Conservation (phyloP, 2,888 invertebrate species). For the Tipula lateralis region DNA sequence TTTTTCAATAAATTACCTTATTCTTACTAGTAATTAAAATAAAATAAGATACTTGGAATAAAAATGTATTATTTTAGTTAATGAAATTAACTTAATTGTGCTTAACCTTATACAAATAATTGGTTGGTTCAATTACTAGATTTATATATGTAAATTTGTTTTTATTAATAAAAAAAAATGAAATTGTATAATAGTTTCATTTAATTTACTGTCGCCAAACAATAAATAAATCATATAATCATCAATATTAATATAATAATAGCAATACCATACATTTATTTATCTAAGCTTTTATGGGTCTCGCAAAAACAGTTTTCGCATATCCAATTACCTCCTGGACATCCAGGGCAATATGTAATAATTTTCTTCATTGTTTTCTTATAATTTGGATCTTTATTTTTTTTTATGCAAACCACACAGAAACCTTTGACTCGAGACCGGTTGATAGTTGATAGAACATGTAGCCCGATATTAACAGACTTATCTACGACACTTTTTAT, state of each 20-base stretch:
- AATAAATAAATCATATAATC: too few species aligned
- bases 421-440: slow-evolving; percentile 44
- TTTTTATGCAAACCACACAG: slow-evolving; percentile 46
- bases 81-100: not conserved
- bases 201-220: not conserved
- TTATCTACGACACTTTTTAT: not conserved
- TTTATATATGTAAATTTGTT: too few species aligned
- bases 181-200: not conserved
- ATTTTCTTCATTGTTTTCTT: slow-evolving; percentile 40
- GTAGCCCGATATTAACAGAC: not conserved
- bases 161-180: not conserved
- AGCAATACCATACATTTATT: not conserved
- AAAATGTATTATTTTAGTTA: not conserved
- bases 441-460: slow-evolving; percentile 37
- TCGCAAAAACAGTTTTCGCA: slow-evolving; percentile 44
- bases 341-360: slow-evolving; percentile 44
- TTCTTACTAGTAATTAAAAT: too few species aligned
- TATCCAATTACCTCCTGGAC: slow-evolving; percentile 47
- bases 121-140: too few species aligned
- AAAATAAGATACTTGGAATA: too few species aligned
- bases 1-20: too few species aligned
- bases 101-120: not conserved
- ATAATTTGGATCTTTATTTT: slow-evolving; percentile 32
- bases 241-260: not conserved
- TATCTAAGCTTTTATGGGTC: slow-evolving; percentile 34